Evolutionary conservation across 2,797 vertebrate species (phyloP), one percentile per base, ranked within the genome.

Genomic region (Nyctibius grandis): DNA sequence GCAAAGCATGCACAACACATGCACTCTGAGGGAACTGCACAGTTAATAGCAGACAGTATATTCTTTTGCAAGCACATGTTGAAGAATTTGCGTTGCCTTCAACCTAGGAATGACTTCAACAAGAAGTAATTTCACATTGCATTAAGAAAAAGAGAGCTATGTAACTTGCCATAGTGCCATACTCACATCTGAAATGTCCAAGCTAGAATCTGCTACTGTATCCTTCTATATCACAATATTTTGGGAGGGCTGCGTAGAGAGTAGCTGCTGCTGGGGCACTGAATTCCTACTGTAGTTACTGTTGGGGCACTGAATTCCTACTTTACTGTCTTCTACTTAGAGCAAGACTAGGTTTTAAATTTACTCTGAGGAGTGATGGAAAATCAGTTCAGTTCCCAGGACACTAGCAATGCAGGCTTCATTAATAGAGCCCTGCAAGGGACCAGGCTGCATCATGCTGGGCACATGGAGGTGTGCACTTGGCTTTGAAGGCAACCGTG

Each of bases 1-100:
- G 76, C 15, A 54, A 50, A 84, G 13, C 28, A 19, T 5, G 8
- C 31, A 61, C 45, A 79, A 26, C 15, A 50, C 1, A 8, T 1
- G 13, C 20, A 12, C 20, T 42, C 47, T 15, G 28, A 92, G n/a
- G n/a, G 20, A 93, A 28, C 34, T 13, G 45, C 28, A 50, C 14
- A 21, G 25, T 34, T 21, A 34, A 0, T 3, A 76, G 50, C 1
- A 72, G 28, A 56, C 5, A n/a, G 11, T 1, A 42, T 5, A n/a
- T 25, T 60, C 15, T 86, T 75, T 78, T 34, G 21, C 53, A 90
- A 80, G 48, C 21, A 80, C 40, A 16, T 47, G 11, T 36, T 83
- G 75, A 83, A 85, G 42, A 6, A 26, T 38, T 78, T 91, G 12
- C 25, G 38, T 67, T 83, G 11, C 12, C 9, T 5, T 83, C 36